Base-by-base conservation (phyloP, 1,140 invertebrate genomes). In the Thaumatotibia leucotreta region DNA sequence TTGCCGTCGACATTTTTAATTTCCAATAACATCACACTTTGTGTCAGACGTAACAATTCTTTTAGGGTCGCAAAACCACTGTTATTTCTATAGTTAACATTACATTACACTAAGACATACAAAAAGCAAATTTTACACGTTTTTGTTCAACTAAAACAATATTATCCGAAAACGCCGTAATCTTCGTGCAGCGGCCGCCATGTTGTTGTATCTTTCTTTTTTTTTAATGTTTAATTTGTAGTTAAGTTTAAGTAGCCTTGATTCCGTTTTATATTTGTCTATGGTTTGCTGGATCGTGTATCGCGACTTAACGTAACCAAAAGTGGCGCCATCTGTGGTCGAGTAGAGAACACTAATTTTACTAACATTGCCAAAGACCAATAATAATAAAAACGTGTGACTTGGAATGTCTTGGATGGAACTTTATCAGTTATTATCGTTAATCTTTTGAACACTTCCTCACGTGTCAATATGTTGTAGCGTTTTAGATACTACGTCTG, bases 1-100 rank as follows among this genome's bases (percentile, higher is more conserved):
- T 70, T 69, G 78, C 73, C 27, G 52, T 35, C 23, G 79, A 73
- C 85, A 88, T 88, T 72, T 79, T 77, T 67, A 65, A 49, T 64
- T 45, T 68, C 50, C 49, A 62, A 68, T 65, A 69, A 64, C 63
- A 69, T 64, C 22, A 68, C 39, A 45, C 39, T 45, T 45, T 45
- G 39, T 45, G 39, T 20, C 5, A 20, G 8, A 45, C 39, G 14
- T 17, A 14, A 45, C 14, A 45, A 45, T 45, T 20, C 39, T 20
- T 45, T 17, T 20, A 8, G 17, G 39, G 39, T 45, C 39, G 6
- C 5, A 20, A 45, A 45, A 45, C 39, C 39, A 45, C 17, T 20
- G 17, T 17, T 45, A 45, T 20, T 17, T n/a, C n/a, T n/a, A n/a
- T n/a, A n/a, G n/a, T n/a, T n/a, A n/a, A 45, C 24, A 29, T 29